Evolutionary conservation across 2,113 vertebrate genomes (phyloP).

Genomic region (crab-eating macaque (Macaca fascicularis)): T2T-MFA8v1.1 NC_088386.1:3829501-3830000

Average conservation of each 20-base stretch:
- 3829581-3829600: not conserved
- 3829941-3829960: not conserved
- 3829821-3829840: not conserved
- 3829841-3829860: not conserved
- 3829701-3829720: not conserved
- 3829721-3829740: not conserved
- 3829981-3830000: not conserved
- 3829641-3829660: not conserved
- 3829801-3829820: not conserved
- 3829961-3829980: not conserved
- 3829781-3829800: not conserved
- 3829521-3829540: not conserved
- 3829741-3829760: no score
- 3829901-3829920: not conserved
- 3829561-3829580: not conserved
- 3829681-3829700: not conserved
- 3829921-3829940: not conserved
- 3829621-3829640: not conserved
- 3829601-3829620: not conserved
- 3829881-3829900: not conserved
- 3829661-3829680: not conserved
- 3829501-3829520: not conserved
- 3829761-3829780: no score
- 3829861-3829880: conserved; percentile 5
- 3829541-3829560: not conserved